Base-by-base conservation (phyloP, 1,140 invertebrate genomes). In the Zelostemma sp. region DNA sequence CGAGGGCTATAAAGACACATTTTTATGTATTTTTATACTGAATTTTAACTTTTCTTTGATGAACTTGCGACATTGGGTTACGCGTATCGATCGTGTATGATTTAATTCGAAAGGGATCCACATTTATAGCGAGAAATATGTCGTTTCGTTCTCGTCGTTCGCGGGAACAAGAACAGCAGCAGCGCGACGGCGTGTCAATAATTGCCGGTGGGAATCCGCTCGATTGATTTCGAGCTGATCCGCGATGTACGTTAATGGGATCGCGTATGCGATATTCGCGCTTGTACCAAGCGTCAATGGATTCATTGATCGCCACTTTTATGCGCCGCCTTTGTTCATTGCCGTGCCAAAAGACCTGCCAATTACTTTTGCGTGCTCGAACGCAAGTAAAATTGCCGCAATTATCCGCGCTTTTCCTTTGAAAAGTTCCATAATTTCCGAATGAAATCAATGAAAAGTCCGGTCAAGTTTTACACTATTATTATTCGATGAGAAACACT, bases 1-100 rank as follows among this genome's bases (percentile, higher is more conserved):
- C 79, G 73, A 80, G 71, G 3, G 76, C 79, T 82, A 66, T 4
- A 6, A 6, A 31, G 5, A 31, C 28, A 31, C 5, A 11, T 31
- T 5, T 11, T 31, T 31, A 31, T 31, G 11, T 11, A 6, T 31
- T 11, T 11, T 31, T 31, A 31, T 31, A 31, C 28, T 5, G 28
- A 5, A 31, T 6, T 31, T 5, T 31, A 11, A 31, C 28, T 31
- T 31, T 31, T 31, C 5, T 31, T n/a, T n/a, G n/a, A n/a, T n/a
- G n/a, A n/a, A n/a, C n/a, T n/a, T n/a, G n/a, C n/a, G n/a, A n/a
- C n/a, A n/a, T n/a, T n/a, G n/a, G n/a, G n/a, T n/a, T n/a, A n/a
- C n/a, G n/a, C n/a, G n/a, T n/a, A n/a, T n/a, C n/a, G n/a, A n/a
- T n/a, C n/a, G n/a, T n/a, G n/a, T n/a, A n/a, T n/a, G n/a, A n/a